These are phyloP conservation scores for Aplochiton taeniatus DNA, from an alignment of 2,797 vertebrate genomes.

Conservation along the genomic window DNA sequence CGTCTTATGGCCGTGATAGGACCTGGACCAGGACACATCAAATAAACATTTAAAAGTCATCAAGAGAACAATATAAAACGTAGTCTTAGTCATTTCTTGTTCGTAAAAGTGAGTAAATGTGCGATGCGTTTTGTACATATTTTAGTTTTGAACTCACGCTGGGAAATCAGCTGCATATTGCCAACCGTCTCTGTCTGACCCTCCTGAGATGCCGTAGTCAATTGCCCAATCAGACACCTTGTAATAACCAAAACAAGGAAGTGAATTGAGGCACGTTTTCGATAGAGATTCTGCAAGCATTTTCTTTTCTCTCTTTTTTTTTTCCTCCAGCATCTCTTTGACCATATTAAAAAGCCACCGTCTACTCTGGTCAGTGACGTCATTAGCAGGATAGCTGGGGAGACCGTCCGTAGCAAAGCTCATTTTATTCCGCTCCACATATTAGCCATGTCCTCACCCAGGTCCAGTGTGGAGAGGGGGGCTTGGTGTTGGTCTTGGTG, in stretches of 20 bases:
- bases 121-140: background rate
- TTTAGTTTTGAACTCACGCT: constrained; percentile 73
- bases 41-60: too few relatives aligned
- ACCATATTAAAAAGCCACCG: too few relatives aligned
- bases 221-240: constrained; percentile 92
- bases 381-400: background rate
- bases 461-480: constrained; percentile 92
- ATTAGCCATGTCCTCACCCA: constrained; percentile 79
- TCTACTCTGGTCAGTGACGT: too few relatives aligned
- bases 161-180: constrained; percentile 97
- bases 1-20: constrained; percentile 94
- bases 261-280: constrained; percentile 12
- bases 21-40: constrained; percentile 74
- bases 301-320: too few relatives aligned
- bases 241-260: constrained; percentile 19
- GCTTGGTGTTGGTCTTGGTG: constrained; percentile 88
- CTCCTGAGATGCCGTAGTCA: constrained; percentile 84
- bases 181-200: constrained; percentile 94
- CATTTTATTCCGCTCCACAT: background rate
- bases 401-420: background rate
- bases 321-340: too few relatives aligned
- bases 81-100: background rate
- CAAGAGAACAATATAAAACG: background rate
- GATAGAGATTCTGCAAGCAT: too few relatives aligned
- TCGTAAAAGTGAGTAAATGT: background rate